These are phyloP conservation scores for Pseudorasbora parva DNA, from an alignment of 2,113 vertebrate species.

Conservation along the genomic window DNA sequence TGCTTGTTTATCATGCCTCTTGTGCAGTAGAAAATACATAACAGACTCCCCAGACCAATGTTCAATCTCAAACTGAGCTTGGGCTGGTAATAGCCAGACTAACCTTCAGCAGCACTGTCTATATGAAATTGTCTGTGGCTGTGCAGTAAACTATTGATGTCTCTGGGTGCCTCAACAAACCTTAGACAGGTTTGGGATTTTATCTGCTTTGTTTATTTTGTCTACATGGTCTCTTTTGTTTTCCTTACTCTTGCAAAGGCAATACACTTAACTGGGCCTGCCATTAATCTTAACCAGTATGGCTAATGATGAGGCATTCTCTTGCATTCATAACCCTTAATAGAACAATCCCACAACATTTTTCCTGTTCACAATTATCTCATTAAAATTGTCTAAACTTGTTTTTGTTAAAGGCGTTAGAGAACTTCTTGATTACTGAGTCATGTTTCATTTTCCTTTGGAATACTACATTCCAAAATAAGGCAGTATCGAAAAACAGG, in stretches of 20 bases:
- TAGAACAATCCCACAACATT: neutral
- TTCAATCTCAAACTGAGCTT: too few relatives aligned
- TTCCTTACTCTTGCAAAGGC: neutral
- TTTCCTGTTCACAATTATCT: neutral
- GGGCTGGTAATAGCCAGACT: too few relatives aligned
- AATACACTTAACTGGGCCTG: neutral
- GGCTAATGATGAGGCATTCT: neutral
- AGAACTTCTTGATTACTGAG: neutral
- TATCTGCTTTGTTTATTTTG: constrained; percentile 6
- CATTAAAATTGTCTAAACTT: neutral
- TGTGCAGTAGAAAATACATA: too few relatives aligned
- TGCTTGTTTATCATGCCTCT: too few relatives aligned
- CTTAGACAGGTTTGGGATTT: neutral
- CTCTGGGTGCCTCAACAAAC: neutral
- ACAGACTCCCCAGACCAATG: too few relatives aligned
- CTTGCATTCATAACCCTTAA: neutral
- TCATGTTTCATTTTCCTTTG: neutral
- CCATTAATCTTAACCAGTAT: neutral
- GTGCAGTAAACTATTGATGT: neutral
- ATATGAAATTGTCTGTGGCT: neutral
- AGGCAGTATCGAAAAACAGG: neutral
- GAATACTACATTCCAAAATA: neutral
- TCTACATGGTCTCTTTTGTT: neutral
- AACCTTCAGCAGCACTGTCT: neutral
- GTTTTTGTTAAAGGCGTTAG: neutral